Percentiles rank a stretch among this genome's conserved stretches.
Evolutionary conservation across 2,113 vertebrate genomes (phyloP).

Genomic region (Chlamydotis undulata): DNA sequence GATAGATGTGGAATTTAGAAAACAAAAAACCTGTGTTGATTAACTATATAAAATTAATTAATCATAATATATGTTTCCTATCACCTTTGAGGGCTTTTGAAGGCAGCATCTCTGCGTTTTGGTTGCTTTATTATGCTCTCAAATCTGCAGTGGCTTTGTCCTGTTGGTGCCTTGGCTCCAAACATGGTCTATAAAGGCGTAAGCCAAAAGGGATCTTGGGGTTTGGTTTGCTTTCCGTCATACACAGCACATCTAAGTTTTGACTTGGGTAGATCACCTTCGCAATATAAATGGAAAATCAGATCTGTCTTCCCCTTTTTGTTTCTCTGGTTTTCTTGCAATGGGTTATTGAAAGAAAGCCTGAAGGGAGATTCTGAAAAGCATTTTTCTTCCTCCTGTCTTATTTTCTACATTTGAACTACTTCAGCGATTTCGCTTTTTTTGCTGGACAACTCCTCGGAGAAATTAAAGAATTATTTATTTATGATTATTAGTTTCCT

Average conservation of each 20-base stretch:
- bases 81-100: neutral
- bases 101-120: neutral
- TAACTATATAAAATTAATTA: neutral
- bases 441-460: conserved; percentile 59
- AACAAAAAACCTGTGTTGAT: neutral
- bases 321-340: conserved; percentile 29
- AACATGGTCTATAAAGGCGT: neutral
- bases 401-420: conserved; percentile 52
- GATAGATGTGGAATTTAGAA: neutral
- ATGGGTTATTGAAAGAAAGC: conserved; percentile 37
- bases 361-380: conserved; percentile 33
- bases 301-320: neutral
- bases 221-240: neutral
- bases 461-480: conserved; percentile 69
- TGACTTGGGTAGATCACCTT: neutral
- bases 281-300: neutral
- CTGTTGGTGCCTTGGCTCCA: neutral
- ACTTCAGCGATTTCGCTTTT: conserved; percentile 48
- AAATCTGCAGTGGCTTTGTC: neutral
- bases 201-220: neutral
- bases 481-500: conserved; percentile 68
- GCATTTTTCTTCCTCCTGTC: conserved; percentile 43
- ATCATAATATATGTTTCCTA: neutral
- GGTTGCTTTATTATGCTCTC: neutral
- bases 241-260: neutral